Evolutionary conservation across 2,888 invertebrate genomes (phyloP), one percentile per base, ranked within the genome.

Genomic region (Microctonus hyperodae): DNA sequence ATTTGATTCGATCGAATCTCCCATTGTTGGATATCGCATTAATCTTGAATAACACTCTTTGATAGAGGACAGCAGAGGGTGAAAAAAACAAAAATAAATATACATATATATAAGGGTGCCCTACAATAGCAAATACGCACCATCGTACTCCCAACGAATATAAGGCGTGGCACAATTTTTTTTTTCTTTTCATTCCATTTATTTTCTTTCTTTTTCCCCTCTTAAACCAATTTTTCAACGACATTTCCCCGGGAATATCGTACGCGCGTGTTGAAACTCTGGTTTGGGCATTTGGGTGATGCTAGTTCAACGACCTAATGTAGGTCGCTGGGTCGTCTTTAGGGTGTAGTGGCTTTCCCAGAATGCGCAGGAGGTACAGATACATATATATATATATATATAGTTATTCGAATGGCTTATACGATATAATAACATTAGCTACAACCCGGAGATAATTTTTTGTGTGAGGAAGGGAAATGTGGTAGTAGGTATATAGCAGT

Each of bases 281-380:
- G 44, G 20, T 40, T 50, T 48, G 13, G 28, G 22, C 13, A 16
- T 11, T n/a, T 16, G 61, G 35, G 25, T 53, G n/a, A 51, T 56
- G 40, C 22, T 11, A 58, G 74, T 72, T 75, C 74, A 75, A 71
- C 69, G 73, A 75, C 73, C 75, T 64, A 71, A 74, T 71, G 70
- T 74, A 70, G 72, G 73, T 74, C 70, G 75, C 69, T 70, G 73
- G 72, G 73, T 73, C 73, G 71, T 68, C 68, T 68, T 63, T 67
- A 50, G 68, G 68, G 64, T 68, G 65, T 37, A 13, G 23, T 51
- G 56, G 65, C 61, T 61, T 64, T 62, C 61, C 59, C 55, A 6
- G 44, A n/a, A 44, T 6, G 25, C 51, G 11, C 51, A 22, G 51
- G 40, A 40, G 40, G 11, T 22, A 7, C 50, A 62, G 35, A 61